phyloP scores from a whole-genome alignment of 2,888 invertebrate species.

The Acronicta leporina region DNA sequence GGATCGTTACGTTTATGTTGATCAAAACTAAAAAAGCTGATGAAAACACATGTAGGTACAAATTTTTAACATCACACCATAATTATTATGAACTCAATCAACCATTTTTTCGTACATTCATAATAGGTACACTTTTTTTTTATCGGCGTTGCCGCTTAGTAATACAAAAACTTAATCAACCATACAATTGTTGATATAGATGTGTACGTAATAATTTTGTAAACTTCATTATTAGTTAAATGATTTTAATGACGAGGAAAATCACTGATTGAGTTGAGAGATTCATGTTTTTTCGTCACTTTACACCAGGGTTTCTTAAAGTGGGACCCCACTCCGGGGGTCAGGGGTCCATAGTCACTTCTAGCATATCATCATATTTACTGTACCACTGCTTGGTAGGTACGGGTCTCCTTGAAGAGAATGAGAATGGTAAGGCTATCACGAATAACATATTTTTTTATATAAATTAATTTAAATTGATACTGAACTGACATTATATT shows the following conservation, averaged over 20 bases:
- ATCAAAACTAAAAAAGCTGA: no score
- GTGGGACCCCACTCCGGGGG: no score
- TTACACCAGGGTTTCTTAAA: background rate
- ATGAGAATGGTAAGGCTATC: no score
- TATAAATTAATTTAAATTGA: no score
- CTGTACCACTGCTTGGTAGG: no score
- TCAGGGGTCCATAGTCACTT: no score
- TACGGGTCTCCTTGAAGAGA: no score
- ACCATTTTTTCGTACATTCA: conserved; percentile 21
- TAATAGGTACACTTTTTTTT: conserved; percentile 38
- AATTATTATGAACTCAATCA: conserved; percentile 18
- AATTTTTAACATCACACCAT: background rate
- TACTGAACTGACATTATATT: no score
- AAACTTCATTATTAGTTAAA: conserved; percentile 49
- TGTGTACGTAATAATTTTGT: conserved; percentile 47
- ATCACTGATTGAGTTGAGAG: conserved; percentile 18
- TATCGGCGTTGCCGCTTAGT: conserved; percentile 6
- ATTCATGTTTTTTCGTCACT: conserved; percentile 15
- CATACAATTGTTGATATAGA: conserved; percentile 47
- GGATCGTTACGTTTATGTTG: no score
- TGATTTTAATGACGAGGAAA: conserved; percentile 52
- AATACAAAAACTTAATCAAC: conserved; percentile 53
- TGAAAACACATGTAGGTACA: no score
- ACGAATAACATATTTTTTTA: no score
- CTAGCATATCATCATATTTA: no score